These are phyloP conservation scores for Mus spicilegus DNA, from an alignment of 2,113 vertebrate genomes.

Conservation along the genomic window DNA sequence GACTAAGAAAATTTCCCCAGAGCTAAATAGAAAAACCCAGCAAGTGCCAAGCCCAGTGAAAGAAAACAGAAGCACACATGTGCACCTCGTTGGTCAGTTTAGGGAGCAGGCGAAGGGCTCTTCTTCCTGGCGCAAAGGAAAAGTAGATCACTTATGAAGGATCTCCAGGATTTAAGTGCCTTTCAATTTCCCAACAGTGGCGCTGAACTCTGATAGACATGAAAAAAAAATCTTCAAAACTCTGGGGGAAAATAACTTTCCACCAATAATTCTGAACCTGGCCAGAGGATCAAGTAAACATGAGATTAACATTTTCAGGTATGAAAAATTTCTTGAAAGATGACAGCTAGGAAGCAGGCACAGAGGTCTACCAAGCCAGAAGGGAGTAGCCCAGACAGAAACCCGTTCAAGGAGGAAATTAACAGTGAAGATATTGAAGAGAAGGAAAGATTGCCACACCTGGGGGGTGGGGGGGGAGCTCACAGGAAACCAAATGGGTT, in stretches of 20 bases:
- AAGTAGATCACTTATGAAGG: conserved; percentile 8
- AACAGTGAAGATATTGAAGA: neutral
- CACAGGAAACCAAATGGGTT: neutral
- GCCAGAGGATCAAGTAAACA: conserved; percentile 44
- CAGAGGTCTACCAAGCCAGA: neutral
- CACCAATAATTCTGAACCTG: conserved; percentile 51
- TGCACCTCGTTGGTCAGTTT: conserved; percentile 27
- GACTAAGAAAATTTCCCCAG: conserved; percentile 47
- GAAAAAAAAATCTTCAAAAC: conserved; percentile 53
- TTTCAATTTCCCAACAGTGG: conserved; percentile 8
- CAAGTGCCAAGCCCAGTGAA: conserved; percentile 37
- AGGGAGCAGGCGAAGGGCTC: neutral
- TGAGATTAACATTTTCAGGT: conserved; percentile 60
- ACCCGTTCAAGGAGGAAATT: neutral
- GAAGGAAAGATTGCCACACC: neutral
- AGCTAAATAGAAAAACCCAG: conserved; percentile 20
- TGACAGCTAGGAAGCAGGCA: neutral
- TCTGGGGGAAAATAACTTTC: conserved; percentile 59
- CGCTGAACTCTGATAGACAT: conserved; percentile 30
- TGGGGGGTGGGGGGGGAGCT: no score
- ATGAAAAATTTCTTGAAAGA: neutral
- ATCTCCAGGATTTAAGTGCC: neutral
- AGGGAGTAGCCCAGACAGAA: neutral
- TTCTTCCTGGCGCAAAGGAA: conserved; percentile 6
- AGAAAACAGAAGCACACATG: conserved; percentile 29